Evolutionary conservation across 2,113 vertebrate genomes (phyloP).

Genomic region (Hippocampus abdominalis): DNA sequence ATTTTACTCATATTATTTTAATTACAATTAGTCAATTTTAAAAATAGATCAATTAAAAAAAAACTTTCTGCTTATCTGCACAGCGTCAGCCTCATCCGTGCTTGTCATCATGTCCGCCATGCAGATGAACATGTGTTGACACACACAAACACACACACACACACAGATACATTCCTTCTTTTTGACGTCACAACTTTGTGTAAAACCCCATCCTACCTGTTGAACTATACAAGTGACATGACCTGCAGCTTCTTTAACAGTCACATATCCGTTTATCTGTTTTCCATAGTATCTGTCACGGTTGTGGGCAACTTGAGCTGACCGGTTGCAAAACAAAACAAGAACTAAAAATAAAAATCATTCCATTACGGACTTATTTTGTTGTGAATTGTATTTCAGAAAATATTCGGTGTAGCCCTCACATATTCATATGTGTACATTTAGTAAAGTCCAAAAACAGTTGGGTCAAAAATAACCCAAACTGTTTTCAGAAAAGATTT

Average conservation of each 20-base stretch:
- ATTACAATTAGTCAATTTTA: no score
- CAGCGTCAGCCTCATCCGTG: conserved; percentile 17
- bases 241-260: not conserved
- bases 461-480: no score
- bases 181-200: not conserved
- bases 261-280: not conserved
- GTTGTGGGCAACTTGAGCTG: not conserved
- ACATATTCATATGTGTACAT: no score
- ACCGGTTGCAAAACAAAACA: not conserved
- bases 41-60: no score
- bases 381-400: not conserved
- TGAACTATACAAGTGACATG: no score
- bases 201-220: not conserved
- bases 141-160: not conserved
- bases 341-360: no score
- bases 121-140: conserved; percentile 58
- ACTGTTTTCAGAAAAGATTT: no score
- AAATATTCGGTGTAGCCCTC: no score
- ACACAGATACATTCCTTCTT: conserved; percentile 18
- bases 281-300: not conserved
- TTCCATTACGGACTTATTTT: not conserved
- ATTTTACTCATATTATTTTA: no score
- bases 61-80: conserved; percentile 3
- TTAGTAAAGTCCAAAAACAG: no score
- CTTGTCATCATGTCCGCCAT: conserved; percentile 21